Percentiles rank a stretch among this genome's conserved stretches.
These are phyloP conservation scores for Uloborus diversus DNA, from an alignment of 1,140 invertebrate genomes.

Conservation along the genomic window DNA sequence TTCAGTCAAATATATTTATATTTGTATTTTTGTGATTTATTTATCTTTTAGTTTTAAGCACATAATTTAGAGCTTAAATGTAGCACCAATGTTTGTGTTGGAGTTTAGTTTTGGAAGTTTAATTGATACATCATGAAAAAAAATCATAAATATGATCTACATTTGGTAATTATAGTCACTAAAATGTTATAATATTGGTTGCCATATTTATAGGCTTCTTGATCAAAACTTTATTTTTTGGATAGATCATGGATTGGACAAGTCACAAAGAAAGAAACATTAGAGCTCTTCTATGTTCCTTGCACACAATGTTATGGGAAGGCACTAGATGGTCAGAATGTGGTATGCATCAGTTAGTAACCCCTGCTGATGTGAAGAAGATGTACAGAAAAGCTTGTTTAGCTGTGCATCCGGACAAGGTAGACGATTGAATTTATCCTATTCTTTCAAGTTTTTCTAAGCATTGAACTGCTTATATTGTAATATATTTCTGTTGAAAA, in stretches of 20 bases:
- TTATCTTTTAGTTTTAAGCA: no score
- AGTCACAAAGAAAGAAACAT: conserved; percentile 98
- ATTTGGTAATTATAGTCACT: background rate
- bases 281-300: conserved; percentile 89
- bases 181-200: background rate
- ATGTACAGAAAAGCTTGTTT: conserved; percentile 94
- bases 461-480: no score
- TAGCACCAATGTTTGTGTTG: background rate
- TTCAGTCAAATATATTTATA: no score
- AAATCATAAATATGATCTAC: background rate
- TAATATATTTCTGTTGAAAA: no score
- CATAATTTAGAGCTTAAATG: background rate
- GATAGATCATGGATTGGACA: conserved; percentile 79
- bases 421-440: conserved; percentile 65
- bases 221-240: background rate
- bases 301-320: conserved; percentile 94
- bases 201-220: background rate
- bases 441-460: no score
- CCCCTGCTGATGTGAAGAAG: conserved; percentile 92
- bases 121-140: background rate
- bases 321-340: conserved; percentile 90
- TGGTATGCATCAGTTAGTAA: conserved; percentile 93
- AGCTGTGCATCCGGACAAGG: conserved; percentile 98
- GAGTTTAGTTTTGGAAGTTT: background rate
- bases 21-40: no score